These are phyloP conservation scores for Syngnathus floridae DNA, from an alignment of 2,113 vertebrate genomes.

Conservation along the genomic window DNA sequence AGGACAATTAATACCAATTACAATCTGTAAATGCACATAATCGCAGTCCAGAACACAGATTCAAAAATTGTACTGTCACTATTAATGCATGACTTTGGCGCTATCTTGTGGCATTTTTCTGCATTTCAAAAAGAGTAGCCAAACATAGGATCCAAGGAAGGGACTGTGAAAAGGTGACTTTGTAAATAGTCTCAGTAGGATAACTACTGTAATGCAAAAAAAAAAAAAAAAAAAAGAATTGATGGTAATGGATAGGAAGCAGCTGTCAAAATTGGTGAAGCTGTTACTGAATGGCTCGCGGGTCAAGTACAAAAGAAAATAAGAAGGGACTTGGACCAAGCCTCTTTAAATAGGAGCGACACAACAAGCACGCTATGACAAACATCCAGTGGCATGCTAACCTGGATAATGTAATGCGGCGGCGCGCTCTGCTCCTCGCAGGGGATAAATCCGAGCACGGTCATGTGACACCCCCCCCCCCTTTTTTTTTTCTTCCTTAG, in stretches of 20 bases:
- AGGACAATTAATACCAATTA: too few species aligned
- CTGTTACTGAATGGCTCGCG: slow-evolving; percentile 16
- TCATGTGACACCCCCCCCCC: slow-evolving; percentile 56
- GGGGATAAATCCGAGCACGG: slow-evolving; percentile 45
- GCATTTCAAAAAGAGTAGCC: background rate
- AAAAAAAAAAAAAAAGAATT: background rate
- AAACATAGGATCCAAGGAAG: background rate
- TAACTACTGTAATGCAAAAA: background rate
- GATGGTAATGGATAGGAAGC: background rate
- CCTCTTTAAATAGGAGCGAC: slow-evolving; percentile 45
- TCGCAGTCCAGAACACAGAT: too few species aligned
- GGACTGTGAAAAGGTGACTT: too few species aligned
- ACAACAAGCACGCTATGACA: slow-evolving; percentile 38
- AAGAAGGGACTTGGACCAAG: slow-evolving; percentile 12
- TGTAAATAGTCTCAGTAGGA: too few species aligned
- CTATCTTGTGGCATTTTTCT: background rate
- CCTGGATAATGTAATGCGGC: slow-evolving; percentile 45
- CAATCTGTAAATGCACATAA: too few species aligned
- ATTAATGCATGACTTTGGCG: background rate
- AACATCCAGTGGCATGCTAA: slow-evolving; percentile 46
- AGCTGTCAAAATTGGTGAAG: background rate
- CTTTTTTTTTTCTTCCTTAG: slow-evolving; percentile 38
- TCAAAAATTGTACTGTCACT: background rate
- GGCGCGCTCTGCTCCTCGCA: slow-evolving; percentile 37
- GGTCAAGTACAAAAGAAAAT: slow-evolving; percentile 9